Base-by-base conservation (phyloP, 1,140 invertebrate species). In the Goniozus legneri region DNA sequence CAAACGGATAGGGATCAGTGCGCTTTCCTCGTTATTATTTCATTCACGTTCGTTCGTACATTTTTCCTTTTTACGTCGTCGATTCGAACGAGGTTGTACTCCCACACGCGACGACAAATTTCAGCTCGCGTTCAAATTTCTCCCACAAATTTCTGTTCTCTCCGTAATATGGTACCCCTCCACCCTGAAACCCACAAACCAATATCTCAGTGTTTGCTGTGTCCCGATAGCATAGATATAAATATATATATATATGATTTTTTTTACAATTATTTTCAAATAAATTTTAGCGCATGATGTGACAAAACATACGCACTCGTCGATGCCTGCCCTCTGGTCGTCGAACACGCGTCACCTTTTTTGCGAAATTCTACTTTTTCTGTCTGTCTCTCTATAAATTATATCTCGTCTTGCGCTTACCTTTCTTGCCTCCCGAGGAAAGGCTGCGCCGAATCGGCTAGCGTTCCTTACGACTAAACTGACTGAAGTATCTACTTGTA, bases 161-260 rank as follows among this genome's bases (percentile, higher is more conserved):
- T 14, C 46, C 58, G 58, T 59, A 44, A 65, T 41, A 59, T 41
- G 52, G 46, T 50, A 65, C 50, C 55, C 54, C 36, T 56, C 47
- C 44, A 59, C 48, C 56, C 55, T 50, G 7, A 56, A 51, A 64
- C 47, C 63, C 55, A 47, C 38, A 56, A 61, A 66, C 62, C 62
- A 65, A 61, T 63, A 59, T 54, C 61, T 72, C 60, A 71, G 47
- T 72, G 67, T 75, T 73, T 65, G 67, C 59, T 72, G 70, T 75
- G 34, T 67, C 63, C 63, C 53, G 59, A 69, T 72, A 71, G 66
- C 63, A 67, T 75, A 73, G 68, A 61, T 58, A n/a, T n/a, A n/a
- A n/a, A n/a, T n/a, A n/a, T n/a, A n/a, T n/a, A n/a, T n/a, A n/a
- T n/a, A n/a, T n/a, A n/a, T n/a, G n/a, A n/a, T n/a, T n/a, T n/a